Evolutionary conservation across 2,113 vertebrate genomes (phyloP).

Genomic region (Apistogramma diplotaenia): DNA sequence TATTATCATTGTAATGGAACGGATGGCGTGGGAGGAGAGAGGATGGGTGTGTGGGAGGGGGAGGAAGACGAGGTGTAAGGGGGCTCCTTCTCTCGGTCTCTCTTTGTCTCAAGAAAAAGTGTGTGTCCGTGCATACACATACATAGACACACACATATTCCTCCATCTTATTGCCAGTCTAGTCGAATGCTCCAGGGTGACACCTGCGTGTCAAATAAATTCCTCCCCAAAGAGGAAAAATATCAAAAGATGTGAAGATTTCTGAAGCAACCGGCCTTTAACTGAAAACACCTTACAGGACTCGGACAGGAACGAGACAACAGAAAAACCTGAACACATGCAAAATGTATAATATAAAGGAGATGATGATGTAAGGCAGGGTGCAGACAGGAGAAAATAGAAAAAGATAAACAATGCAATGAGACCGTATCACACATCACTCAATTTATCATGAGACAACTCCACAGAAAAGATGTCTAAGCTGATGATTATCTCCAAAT

Average conservation of each 20-base stretch:
- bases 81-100: constrained; percentile 9
- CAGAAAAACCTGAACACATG: background rate
- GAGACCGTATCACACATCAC: background rate
- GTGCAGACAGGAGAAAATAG: background rate
- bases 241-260: background rate
- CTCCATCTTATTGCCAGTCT: constrained; percentile 9
- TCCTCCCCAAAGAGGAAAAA: constrained; percentile 36
- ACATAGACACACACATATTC: background rate
- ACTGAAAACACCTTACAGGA: constrained; percentile 40
- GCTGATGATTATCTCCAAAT: background rate
- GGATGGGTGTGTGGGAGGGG: constrained; percentile 40
- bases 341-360: background rate
- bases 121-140: background rate
- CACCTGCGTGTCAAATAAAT: constrained; percentile 35
- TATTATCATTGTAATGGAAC: constrained; percentile 75
- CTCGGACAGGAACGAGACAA: constrained; percentile 21
- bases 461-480: background rate
- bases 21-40: constrained; percentile 60
- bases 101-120: constrained; percentile 18
- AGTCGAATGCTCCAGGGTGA: constrained; percentile 34
- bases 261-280: constrained; percentile 16
- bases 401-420: background rate
- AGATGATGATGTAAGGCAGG: background rate
- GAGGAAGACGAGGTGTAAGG: constrained; percentile 39
- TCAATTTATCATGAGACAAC: background rate